A percentile compares a stretch with the other conserved stretches of the same genome.
phyloP scores from a whole-genome alignment of 2,113 vertebrate genomes.

The Geococcyx californianus region DNA sequence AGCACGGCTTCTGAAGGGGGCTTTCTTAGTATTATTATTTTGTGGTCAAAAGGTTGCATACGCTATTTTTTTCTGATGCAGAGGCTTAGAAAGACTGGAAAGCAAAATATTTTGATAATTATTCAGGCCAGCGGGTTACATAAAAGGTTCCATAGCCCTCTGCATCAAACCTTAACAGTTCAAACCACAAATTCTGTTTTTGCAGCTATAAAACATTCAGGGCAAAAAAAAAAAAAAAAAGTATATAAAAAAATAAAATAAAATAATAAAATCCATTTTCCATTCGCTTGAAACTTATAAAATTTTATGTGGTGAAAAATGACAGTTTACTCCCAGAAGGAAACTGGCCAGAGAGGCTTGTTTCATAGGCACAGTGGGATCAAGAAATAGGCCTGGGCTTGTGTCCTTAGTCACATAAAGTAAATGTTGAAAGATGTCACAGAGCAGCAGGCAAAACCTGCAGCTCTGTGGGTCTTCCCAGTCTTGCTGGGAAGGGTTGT shows the following conservation, averaged over 20 bases:
- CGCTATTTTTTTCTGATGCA: slow-evolving; percentile 69
- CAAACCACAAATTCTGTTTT: slow-evolving; percentile 91
- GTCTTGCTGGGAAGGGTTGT: neutral
- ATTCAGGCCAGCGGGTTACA: slow-evolving; percentile 92
- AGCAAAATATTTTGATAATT: slow-evolving; percentile 97
- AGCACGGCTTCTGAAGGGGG: slow-evolving; percentile 41
- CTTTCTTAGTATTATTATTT: slow-evolving; percentile 72
- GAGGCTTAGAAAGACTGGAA: slow-evolving; percentile 91
- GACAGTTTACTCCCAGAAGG: slow-evolving; percentile 83
- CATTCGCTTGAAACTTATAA: slow-evolving; percentile 91
- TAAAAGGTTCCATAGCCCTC: slow-evolving; percentile 93
- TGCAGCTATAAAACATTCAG: slow-evolving; percentile 88
- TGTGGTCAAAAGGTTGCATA: slow-evolving; percentile 81
- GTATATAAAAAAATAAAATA: slow-evolving; percentile 14
- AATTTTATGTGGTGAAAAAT: slow-evolving; percentile 90
- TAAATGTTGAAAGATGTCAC: neutral
- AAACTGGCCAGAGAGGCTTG: slow-evolving; percentile 67
- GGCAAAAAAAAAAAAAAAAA: slow-evolving; percentile 30
- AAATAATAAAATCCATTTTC: slow-evolving; percentile 84
- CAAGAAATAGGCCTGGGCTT: neutral
- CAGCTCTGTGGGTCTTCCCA: neutral
- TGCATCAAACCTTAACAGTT: slow-evolving; percentile 87
- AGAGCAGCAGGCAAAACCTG: neutral
- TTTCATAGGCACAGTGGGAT: neutral
- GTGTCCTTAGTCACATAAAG: neutral